These are phyloP conservation scores for Mus pahari DNA, from an alignment of 2,113 vertebrate species.

Conservation along the genomic window DNA sequence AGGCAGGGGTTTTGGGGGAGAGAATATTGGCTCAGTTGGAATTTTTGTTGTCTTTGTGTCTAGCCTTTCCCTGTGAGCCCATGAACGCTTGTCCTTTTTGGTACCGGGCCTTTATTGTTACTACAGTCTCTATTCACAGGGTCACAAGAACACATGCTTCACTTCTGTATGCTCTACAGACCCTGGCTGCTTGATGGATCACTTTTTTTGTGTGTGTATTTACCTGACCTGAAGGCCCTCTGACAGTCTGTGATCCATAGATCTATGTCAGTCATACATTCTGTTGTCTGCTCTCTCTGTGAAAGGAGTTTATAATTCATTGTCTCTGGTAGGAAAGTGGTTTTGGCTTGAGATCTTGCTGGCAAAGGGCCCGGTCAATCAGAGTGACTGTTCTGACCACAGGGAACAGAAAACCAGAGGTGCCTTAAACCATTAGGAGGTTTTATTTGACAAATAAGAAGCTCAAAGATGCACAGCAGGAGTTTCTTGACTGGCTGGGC, in stretches of 20 bases:
- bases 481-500: not conserved
- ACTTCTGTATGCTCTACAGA: not conserved
- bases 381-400: not conserved
- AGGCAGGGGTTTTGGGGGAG: not conserved
- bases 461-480: not conserved
- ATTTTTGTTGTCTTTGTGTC: not conserved
- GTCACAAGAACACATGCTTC: not conserved
- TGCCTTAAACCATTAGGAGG: not conserved
- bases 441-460: slow-evolving; percentile 7
- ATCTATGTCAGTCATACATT: not conserved
- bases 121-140: not conserved
- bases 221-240: not conserved
- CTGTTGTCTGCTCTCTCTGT: not conserved
- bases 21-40: not conserved
- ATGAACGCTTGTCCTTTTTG: not conserved
- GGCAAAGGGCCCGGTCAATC: not conserved
- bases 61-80: not conserved
- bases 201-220: not conserved
- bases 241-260: not conserved
- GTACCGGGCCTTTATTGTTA: not conserved
- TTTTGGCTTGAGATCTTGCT: slow-evolving; percentile 21
- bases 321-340: slow-evolving; percentile 8
- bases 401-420: slow-evolving; percentile 5
- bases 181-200: not conserved
- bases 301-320: slow-evolving; percentile 17